Evolutionary conservation across 2,888 invertebrate genomes (phyloP).

Genomic region (Dioctria rufipes): DNA sequence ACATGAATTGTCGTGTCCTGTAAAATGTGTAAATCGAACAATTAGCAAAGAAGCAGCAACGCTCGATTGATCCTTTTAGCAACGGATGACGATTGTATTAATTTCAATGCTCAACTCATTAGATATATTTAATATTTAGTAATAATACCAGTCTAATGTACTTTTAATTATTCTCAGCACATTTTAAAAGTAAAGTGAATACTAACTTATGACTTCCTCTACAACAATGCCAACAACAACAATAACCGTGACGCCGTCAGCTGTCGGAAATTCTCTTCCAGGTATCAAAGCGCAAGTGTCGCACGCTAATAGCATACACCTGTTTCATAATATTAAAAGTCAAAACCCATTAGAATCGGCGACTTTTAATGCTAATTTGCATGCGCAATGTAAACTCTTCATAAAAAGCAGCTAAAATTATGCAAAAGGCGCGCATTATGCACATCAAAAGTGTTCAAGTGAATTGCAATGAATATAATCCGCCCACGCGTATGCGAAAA

Average conservation of each 20-base stretch:
- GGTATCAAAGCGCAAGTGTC: neutral
- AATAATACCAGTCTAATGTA: too few species aligned
- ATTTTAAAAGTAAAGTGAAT: conserved; percentile 34
- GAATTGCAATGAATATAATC: conserved; percentile 29
- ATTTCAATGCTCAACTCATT: too few species aligned
- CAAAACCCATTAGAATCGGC: conserved; percentile 50
- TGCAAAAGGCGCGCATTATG: conserved; percentile 47
- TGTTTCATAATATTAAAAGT: conserved; percentile 38
- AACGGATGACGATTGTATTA: too few species aligned
- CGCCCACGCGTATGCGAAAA: conserved; percentile 38
- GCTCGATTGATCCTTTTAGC: too few species aligned
- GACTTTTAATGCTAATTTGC: conserved; percentile 42
- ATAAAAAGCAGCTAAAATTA: conserved; percentile 46
- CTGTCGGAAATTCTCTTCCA: neutral
- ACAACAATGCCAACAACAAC: neutral
- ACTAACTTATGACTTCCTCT: conserved; percentile 27
- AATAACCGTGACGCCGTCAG: neutral
- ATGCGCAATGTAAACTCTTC: conserved; percentile 46
- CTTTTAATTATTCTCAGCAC: neutral
- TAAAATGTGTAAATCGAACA: too few species aligned
- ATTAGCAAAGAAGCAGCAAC: too few species aligned
- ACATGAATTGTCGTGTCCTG: too few species aligned
- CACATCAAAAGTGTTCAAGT: conserved; percentile 33
- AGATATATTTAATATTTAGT: too few species aligned
- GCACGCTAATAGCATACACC: conserved; percentile 28